Conservation (phyloP, 2,888 invertebrate species). For the Apamea crenata region DNA sequence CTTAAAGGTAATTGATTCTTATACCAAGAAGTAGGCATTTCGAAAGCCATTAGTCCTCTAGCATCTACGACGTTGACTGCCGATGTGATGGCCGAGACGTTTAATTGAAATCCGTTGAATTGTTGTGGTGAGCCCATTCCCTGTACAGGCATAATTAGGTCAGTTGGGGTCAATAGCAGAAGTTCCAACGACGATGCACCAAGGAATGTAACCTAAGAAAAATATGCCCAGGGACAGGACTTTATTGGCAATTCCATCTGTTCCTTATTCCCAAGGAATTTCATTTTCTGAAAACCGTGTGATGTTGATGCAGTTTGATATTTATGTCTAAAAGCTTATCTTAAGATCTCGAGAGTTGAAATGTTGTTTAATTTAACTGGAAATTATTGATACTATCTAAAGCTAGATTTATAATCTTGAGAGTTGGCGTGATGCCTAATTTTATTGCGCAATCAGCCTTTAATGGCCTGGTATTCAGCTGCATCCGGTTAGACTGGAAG, state of each 20-base stretch:
- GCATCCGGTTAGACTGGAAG: too few species aligned
- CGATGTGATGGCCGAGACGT: constrained; percentile 28
- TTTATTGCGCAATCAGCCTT: neutral
- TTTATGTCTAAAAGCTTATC: neutral
- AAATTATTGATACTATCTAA: too few species aligned
- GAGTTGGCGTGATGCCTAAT: too few species aligned
- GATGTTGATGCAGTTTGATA: neutral
- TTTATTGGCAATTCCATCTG: neutral
- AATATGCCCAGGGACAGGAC: neutral
- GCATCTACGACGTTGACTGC: constrained; percentile 1
- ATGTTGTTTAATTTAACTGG: neutral
- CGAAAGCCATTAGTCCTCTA: constrained; percentile 24
- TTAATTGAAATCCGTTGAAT: constrained; percentile 59
- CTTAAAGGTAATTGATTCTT: neutral
- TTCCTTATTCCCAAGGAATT: neutral
- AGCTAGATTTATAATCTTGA: neutral
- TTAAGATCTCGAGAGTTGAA: too few species aligned
- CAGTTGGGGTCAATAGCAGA: constrained; percentile 9
- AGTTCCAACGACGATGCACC: neutral
- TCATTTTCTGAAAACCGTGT: neutral
- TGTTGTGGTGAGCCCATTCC: constrained; percentile 39
- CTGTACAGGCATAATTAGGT: constrained; percentile 38
- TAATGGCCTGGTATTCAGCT: too few species aligned
- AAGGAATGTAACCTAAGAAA: too few species aligned
- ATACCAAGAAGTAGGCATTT: constrained; percentile 19